These are phyloP conservation scores for Pseudochromis fuscus DNA, from an alignment of 2,797 vertebrate species.

Conservation along the genomic window DNA sequence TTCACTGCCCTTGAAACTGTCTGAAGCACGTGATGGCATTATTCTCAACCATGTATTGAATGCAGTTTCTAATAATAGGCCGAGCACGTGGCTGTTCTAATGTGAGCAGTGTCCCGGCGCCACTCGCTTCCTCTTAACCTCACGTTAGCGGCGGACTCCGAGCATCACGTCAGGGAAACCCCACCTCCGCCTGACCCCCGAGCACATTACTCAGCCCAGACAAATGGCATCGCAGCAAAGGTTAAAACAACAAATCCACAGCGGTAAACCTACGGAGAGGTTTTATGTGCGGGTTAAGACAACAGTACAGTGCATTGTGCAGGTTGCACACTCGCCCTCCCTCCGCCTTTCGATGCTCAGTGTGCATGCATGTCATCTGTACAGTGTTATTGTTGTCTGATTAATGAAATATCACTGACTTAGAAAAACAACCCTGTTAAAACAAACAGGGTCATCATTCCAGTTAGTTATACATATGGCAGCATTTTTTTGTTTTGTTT, in stretches of 20 bases:
- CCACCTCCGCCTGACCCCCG: constrained; percentile 59
- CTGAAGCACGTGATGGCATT: constrained; percentile 10
- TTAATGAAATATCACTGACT: constrained; percentile 12
- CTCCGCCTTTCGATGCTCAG: constrained; percentile 34
- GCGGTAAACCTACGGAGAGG: constrained; percentile 30
- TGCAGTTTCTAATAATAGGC: constrained; percentile 49
- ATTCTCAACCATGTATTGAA: constrained; percentile 17
- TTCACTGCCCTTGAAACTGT: neutral
- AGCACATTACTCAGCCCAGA: constrained; percentile 66
- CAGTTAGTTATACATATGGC: neutral
- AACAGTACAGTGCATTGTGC: constrained; percentile 55
- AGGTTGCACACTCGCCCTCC: constrained; percentile 31
- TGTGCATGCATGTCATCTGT: constrained; percentile 5
- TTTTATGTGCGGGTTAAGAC: constrained; percentile 61
- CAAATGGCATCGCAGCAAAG: constrained; percentile 67
- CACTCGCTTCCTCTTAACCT: constrained; percentile 56
- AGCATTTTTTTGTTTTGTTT: neutral
- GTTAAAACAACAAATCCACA: constrained; percentile 77
- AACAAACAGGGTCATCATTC: constrained; percentile 22
- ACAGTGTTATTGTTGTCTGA: constrained; percentile 24
- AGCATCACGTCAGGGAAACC: constrained; percentile 43
- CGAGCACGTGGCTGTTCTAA: constrained; percentile 9
- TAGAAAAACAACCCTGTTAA: constrained; percentile 22
- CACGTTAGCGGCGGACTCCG: constrained; percentile 26
- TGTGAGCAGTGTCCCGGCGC: constrained; percentile 42